Percentiles rank a stretch among this genome's conserved stretches.
Conservation (phyloP, 2,888 invertebrate genomes). For the Chrysina gloriosa region DNA sequence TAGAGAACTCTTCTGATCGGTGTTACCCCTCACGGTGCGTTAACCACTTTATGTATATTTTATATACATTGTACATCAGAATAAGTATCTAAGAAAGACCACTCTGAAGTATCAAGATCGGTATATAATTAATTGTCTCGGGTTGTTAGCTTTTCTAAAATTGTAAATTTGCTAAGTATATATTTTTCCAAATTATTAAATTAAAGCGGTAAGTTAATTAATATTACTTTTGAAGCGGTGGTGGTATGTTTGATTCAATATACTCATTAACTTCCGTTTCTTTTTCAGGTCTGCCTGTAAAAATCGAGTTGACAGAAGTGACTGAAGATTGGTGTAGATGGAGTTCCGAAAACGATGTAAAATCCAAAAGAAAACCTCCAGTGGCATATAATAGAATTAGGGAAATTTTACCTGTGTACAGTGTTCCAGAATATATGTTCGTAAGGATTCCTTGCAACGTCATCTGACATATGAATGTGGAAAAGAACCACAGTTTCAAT, state of each 20-base stretch:
- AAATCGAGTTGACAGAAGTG: constrained; percentile 55
- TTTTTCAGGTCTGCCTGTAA: constrained; percentile 56
- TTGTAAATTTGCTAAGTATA: too few species aligned
- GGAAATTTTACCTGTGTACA: constrained; percentile 71
- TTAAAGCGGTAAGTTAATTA: not conserved
- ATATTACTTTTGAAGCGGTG: constrained; percentile 16
- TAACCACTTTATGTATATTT: too few species aligned
- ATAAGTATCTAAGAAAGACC: too few species aligned
- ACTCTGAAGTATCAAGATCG: too few species aligned
- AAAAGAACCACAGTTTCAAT: constrained; percentile 77
- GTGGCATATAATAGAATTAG: constrained; percentile 64
- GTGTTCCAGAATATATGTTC: constrained; percentile 83
- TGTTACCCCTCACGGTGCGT: too few species aligned
- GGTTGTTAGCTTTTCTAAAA: too few species aligned
- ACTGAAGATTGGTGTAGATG: constrained; percentile 52
- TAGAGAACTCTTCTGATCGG: too few species aligned
- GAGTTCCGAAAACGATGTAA: constrained; percentile 40
- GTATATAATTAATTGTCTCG: too few species aligned
- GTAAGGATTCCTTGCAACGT: constrained; percentile 81
- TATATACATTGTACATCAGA: too few species aligned
- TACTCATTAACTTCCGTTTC: not conserved
- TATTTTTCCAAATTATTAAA: not conserved
- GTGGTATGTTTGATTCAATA: not conserved
- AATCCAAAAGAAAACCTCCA: constrained; percentile 53
- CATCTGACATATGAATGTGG: constrained; percentile 83